Percentiles rank a stretch among this genome's conserved stretches.
Conservation (phyloP, 1,140 invertebrate species). For the Drosophila eugracilis region DNA sequence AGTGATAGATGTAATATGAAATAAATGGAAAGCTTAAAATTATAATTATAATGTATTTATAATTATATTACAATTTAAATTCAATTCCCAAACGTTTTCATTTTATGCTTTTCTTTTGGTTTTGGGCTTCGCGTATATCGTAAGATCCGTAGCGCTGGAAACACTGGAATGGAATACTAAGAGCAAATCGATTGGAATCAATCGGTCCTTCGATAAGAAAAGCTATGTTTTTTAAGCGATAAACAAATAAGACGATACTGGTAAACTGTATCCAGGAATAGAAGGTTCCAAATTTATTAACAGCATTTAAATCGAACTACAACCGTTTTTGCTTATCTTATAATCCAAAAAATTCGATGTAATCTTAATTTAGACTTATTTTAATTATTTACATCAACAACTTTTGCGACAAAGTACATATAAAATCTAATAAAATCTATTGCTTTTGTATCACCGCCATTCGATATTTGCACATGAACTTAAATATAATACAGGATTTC, state of each 20-base stretch:
- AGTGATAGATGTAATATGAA: too few relatives aligned
- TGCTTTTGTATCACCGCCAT: constrained; percentile 46
- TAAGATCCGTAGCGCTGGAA: neutral
- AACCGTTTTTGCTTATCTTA: constrained; percentile 30
- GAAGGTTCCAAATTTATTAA: constrained; percentile 32
- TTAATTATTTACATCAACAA: constrained; percentile 38
- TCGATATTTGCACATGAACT: constrained; percentile 47
- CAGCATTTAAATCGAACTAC: constrained; percentile 35
- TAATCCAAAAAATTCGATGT: constrained; percentile 36
- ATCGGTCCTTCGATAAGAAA: neutral
- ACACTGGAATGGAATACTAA: neutral
- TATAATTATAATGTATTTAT: too few relatives aligned
- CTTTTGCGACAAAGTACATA: constrained; percentile 42
- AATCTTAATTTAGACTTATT: constrained; percentile 35
- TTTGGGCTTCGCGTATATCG: too few relatives aligned
- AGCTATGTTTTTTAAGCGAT: neutral
- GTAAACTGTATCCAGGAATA: neutral
- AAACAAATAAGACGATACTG: neutral
- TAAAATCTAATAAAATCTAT: constrained; percentile 47
- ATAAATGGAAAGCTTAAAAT: too few relatives aligned
- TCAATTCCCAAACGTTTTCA: too few relatives aligned
- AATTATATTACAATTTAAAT: too few relatives aligned
- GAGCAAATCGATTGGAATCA: neutral
- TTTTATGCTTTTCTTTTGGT: too few relatives aligned
- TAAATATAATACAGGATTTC: constrained; percentile 44